Conservation (phyloP, 1,140 invertebrate genomes). For the Drosophila pectinifera region DNA sequence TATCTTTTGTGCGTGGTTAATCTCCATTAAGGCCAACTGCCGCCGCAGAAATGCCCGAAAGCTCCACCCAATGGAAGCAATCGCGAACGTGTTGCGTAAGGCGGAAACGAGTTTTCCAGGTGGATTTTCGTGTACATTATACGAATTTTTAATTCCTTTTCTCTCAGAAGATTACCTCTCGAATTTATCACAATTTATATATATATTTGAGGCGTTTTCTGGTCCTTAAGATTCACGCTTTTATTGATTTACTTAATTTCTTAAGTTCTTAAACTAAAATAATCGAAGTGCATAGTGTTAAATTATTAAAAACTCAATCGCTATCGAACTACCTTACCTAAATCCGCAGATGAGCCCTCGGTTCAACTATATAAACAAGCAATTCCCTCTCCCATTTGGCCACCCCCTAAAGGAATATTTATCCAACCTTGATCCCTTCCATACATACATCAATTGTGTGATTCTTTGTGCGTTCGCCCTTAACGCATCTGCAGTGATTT, state of each 20-base stretch:
- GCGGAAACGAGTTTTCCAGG: slow-evolving; percentile 4
- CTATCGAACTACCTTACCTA: no score
- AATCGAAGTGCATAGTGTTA: no score
- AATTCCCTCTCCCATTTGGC: background rate
- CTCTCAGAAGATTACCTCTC: background rate
- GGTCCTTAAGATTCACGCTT: no score
- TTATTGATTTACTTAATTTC: no score
- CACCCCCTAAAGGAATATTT: background rate
- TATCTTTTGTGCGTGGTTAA: slow-evolving; percentile 53
- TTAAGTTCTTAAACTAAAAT: no score
- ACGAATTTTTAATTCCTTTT: slow-evolving; percentile 8
- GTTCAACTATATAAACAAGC: background rate
- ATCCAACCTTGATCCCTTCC: slow-evolving; percentile 38
- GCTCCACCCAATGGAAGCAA: no score
- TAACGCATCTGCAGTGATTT: slow-evolving; percentile 55
- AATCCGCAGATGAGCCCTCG: background rate
- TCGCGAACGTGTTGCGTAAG: background rate
- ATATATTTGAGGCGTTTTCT: background rate
- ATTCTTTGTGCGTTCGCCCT: slow-evolving; percentile 14
- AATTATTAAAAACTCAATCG: background rate
- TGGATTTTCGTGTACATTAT: slow-evolving; percentile 7
- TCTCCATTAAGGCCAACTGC: slow-evolving; percentile 40
- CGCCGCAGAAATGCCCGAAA: no score
- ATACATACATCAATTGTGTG: slow-evolving; percentile 16
- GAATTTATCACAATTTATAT: no score